Base-by-base conservation (phyloP, 2,888 invertebrate genomes). In the Toxonevra muliebris region DNA sequence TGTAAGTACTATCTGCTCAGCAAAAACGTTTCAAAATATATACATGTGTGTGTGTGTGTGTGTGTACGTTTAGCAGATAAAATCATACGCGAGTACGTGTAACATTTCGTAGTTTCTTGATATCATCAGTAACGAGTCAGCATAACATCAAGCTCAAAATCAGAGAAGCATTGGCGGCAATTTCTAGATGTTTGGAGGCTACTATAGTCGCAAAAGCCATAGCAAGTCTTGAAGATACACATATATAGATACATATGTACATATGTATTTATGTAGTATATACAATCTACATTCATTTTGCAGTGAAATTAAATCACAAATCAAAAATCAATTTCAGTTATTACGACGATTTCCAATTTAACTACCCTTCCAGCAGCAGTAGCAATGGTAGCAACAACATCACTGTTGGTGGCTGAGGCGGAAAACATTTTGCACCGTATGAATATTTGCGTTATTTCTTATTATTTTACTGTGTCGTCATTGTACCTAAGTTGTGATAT, bases 271-370 rank as follows among this genome's bases (percentile, higher is more conserved):
- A 10, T 12, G 1, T 13, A 2, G 48, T 15, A 5, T 45, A 7
- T 9, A 11, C 30, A 41, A 1, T 5, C 13, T 55, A 8, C 30
- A 48, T 20, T 52, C 41, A 15, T 13, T 61, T 71, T 65, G 61
- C 54, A 70, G 77, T 79, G 76, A 81, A 83, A 83, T 83, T 83
- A 82, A 83, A 83, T 82, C 81, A 83, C 82, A 83, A 82, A 83
- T 83, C 83, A 83, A 83, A 83, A 82, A 83, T 83, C 83, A 83
- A 83, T 83, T 83, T 82, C 82, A 75, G 66, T 66, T 66, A 66
- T 66, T 66, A 66, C 60, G 45, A 61, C 66, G 61, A 66, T 66
- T 66, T 66, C 52, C 61, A 66, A 66, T 66, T 61, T 66, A 61
- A 66, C 61, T 66, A 43, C 45, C 17, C 42, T 55, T 41, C 42